Percentiles rank a stretch among this genome's conserved stretches.
These are phyloP conservation scores for Semaprochilodus insignis DNA, from an alignment of 2,797 vertebrate species.

Conservation along the genomic window DNA sequence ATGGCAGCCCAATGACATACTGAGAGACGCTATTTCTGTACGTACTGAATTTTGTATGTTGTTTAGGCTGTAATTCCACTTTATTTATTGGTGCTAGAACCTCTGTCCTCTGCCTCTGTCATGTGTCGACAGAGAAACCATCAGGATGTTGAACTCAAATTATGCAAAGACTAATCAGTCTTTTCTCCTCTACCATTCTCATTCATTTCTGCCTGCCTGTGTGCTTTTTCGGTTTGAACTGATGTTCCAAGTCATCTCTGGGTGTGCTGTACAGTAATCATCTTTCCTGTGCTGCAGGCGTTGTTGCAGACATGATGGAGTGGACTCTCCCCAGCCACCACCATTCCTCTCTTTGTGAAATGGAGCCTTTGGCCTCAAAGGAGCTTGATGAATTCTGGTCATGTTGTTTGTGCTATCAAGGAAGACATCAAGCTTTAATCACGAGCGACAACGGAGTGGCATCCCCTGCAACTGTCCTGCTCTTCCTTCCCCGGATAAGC, in stretches of 20 bases:
- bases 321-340: conserved; percentile 8
- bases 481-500: conserved; percentile 6
- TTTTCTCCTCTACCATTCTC: background rate
- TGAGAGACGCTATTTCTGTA: too few species aligned
- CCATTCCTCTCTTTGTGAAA: conserved; percentile 27
- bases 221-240: background rate
- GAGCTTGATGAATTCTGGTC: conserved; percentile 48
- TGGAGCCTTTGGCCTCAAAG: conserved; percentile 45
- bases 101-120: background rate
- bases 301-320: conserved; percentile 24
- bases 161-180: background rate
- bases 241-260: background rate
- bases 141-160: background rate
- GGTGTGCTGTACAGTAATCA: conserved; percentile 4
- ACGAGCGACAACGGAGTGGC: conserved; percentile 27
- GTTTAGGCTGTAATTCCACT: background rate
- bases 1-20: too few species aligned
- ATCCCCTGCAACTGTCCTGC: background rate
- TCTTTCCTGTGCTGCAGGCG: conserved; percentile 23
- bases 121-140: too few species aligned
- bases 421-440: conserved; percentile 53
- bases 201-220: background rate
- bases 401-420: conserved; percentile 48
- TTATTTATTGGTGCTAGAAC: background rate
- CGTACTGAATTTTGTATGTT: too few species aligned